phyloP scores from a whole-genome alignment of 2,797 vertebrate genomes.

The Heteromormyrus szaboi region DNA sequence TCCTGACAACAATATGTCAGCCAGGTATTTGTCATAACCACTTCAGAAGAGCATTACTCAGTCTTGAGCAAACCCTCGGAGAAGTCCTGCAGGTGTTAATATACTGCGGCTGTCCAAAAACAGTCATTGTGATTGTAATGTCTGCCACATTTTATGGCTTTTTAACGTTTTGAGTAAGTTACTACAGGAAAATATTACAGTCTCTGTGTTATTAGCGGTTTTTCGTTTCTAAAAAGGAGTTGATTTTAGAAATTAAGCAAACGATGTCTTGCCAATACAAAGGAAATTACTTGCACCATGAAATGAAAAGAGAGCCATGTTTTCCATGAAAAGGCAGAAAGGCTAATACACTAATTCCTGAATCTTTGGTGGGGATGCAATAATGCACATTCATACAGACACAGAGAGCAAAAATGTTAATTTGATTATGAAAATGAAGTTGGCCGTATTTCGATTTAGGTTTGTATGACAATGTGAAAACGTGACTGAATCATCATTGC shows the following conservation, averaged over 20 bases:
- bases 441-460: background rate
- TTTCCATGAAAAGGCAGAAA: background rate
- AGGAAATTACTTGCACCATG: background rate
- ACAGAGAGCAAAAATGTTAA: background rate
- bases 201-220: background rate
- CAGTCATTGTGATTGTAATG: constrained; percentile 23
- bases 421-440: background rate
- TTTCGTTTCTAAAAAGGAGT: constrained; percentile 8
- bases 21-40: constrained; percentile 70
- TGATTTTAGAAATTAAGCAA: background rate
- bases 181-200: constrained; percentile 40
- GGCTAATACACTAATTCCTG: background rate
- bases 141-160: constrained; percentile 42
- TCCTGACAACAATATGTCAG: constrained; percentile 95
- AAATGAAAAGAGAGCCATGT: background rate
- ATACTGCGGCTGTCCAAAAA: constrained; percentile 18
- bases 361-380: background rate
- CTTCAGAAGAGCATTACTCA: constrained; percentile 36
- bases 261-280: background rate
- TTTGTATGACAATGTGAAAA: background rate
- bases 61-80: constrained; percentile 42
- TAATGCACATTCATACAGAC: background rate
- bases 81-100: constrained; percentile 33
- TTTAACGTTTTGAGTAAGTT: constrained; percentile 27
- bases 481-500: background rate